These are phyloP conservation scores for Enteromius paludinosus DNA, from an alignment of 2,797 vertebrate species.

Conservation along the genomic window DNA sequence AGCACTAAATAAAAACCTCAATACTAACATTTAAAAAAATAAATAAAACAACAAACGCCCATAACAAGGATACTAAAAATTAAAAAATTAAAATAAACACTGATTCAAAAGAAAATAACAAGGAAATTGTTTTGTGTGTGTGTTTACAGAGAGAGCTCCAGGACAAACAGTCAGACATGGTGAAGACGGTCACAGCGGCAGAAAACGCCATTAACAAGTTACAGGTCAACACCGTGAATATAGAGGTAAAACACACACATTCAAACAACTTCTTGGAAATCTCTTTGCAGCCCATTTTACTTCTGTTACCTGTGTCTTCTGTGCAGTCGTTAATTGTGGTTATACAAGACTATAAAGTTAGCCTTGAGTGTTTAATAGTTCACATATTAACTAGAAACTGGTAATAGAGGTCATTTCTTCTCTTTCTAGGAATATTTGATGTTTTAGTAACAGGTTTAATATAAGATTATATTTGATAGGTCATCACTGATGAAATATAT, in stretches of 20 bases:
- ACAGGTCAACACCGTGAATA: constrained; percentile 81
- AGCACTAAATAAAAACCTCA: too few species aligned
- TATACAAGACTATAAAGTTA: neutral
- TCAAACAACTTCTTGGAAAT: neutral
- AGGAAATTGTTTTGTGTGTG: neutral
- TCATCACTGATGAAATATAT: neutral
- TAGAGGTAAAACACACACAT: constrained; percentile 73
- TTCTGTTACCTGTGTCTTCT: neutral
- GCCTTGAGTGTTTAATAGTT: neutral
- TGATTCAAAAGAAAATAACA: too few species aligned
- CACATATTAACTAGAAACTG: neutral
- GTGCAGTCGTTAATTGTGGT: neutral
- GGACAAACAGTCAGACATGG: constrained; percentile 73
- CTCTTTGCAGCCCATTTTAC: neutral
- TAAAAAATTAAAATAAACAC: too few species aligned
- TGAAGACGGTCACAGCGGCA: constrained; percentile 78
- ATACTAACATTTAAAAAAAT: too few species aligned
- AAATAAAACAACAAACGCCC: too few species aligned
- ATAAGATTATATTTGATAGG: neutral
- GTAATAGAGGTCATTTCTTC: neutral
- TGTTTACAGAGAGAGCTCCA: constrained; percentile 77
- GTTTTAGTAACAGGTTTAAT: neutral
- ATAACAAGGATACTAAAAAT: too few species aligned
- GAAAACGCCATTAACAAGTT: constrained; percentile 86
- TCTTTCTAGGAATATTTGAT: neutral